Evolutionary conservation across 2,888 invertebrate species (phyloP).

Genomic region (Leptothorax acervorum): DNA sequence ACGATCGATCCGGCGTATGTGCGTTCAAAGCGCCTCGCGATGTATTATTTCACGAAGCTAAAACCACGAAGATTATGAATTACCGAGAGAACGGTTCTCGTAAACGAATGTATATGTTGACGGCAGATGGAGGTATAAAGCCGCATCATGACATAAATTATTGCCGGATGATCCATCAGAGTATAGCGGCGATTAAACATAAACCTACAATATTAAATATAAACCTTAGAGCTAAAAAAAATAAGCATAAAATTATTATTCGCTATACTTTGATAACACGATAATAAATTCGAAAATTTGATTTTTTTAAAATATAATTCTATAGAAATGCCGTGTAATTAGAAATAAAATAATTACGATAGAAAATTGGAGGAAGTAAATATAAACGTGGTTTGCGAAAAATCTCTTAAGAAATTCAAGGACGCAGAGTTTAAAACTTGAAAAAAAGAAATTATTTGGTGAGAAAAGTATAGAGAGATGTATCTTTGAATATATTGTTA

Average conservation of each 20-base stretch:
- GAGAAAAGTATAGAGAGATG: background rate
- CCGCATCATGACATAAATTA: slow-evolving; percentile 36
- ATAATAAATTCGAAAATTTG: background rate
- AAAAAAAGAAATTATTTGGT: background rate
- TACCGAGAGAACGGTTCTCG: slow-evolving; percentile 30
- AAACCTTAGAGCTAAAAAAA: background rate
- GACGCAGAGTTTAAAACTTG: background rate
- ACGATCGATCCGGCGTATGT: slow-evolving; percentile 31
- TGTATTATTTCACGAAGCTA: slow-evolving; percentile 46
- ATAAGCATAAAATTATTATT: slow-evolving; percentile 15
- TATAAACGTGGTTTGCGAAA: background rate
- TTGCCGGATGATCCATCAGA: slow-evolving; percentile 33
- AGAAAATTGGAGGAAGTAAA: background rate
- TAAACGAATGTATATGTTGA: slow-evolving; percentile 25
- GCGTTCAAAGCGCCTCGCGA: slow-evolving; percentile 38
- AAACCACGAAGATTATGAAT: slow-evolving; percentile 50
- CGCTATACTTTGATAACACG: background rate
- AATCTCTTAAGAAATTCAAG: background rate
- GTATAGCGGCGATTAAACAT: slow-evolving; percentile 31
- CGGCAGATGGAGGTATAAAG: slow-evolving; percentile 33
- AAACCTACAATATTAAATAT: background rate
- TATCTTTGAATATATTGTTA: background rate
- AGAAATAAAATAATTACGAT: background rate
- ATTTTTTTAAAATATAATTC: background rate
- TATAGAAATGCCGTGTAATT: background rate